A percentile compares a stretch with the other conserved stretches of the same genome.
phyloP scores from a whole-genome alignment of 2,888 invertebrate species.

The Gerris lacustris region DNA sequence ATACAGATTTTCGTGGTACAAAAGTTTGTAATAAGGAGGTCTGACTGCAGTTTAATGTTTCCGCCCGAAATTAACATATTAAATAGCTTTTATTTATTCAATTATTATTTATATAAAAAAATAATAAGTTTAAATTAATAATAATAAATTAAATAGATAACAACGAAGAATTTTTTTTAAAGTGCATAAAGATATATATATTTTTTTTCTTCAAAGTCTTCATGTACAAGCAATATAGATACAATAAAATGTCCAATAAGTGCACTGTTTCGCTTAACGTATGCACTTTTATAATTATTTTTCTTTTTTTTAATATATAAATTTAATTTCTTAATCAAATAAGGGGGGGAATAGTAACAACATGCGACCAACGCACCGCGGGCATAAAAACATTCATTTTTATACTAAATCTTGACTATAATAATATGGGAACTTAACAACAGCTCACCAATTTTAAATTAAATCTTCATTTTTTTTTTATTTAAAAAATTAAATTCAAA shows the following conservation, averaged over 20 bases:
- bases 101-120: too few relatives aligned
- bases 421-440: background rate
- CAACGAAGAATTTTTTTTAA: slow-evolving; percentile 33
- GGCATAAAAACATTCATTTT: background rate
- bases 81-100: too few relatives aligned
- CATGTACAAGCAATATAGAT: slow-evolving; percentile 54
- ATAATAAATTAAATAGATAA: too few relatives aligned
- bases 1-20: too few relatives aligned
- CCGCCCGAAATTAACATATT: too few relatives aligned
- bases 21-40: too few relatives aligned
- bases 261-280: slow-evolving; percentile 9
- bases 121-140: too few relatives aligned
- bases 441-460: background rate
- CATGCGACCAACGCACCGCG: background rate
- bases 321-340: too few relatives aligned
- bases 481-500: background rate
- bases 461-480: too few relatives aligned
- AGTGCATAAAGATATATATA: slow-evolving; percentile 59
- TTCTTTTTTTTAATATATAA: background rate
- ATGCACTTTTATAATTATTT: slow-evolving; percentile 1
- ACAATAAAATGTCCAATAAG: slow-evolving; percentile 26
- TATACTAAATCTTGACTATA: background rate
- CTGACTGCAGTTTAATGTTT: too few relatives aligned
- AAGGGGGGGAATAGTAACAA: slow-evolving; percentile 9
- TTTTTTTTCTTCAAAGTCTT: slow-evolving; percentile 45